Percentiles rank a stretch among this genome's conserved stretches.
Conservation (phyloP, 2,888 invertebrate genomes). For the Drosophila algonquin region DNA sequence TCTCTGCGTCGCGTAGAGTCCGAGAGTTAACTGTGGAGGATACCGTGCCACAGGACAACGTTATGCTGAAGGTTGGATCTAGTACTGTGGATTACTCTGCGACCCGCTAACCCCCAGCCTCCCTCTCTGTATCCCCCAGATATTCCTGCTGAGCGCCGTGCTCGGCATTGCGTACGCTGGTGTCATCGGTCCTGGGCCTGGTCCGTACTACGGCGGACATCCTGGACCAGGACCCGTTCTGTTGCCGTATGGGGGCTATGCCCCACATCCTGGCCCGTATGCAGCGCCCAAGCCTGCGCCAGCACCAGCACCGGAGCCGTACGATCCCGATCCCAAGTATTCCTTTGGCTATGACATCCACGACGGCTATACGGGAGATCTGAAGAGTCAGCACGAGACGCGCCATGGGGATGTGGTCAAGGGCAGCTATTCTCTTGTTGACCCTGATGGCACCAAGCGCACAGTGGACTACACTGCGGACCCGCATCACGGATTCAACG, state of each 20-base stretch:
- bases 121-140: conserved; percentile 46
- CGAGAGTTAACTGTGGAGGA: conserved; percentile 44
- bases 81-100: neutral
- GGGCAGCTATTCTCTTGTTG: conserved; percentile 85
- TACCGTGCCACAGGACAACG: conserved; percentile 53
- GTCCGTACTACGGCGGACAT: conserved; percentile 69
- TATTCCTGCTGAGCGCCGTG: conserved; percentile 72
- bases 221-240: conserved; percentile 64
- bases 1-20: conserved; percentile 47
- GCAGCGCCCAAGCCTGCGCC: conserved; percentile 70
- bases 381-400: conserved; percentile 86
- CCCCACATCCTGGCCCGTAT: conserved; percentile 67
- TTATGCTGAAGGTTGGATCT: conserved; percentile 76
- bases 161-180: conserved; percentile 76
- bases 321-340: conserved; percentile 84
- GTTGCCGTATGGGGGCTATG: conserved; percentile 71
- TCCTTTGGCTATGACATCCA: conserved; percentile 85
- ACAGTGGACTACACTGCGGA: conserved; percentile 87
- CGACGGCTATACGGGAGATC: conserved; percentile 85
- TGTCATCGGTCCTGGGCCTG: conserved; percentile 77
- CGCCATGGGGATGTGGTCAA: conserved; percentile 87
- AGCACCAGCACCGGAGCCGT: conserved; percentile 77
- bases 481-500: conserved; percentile 84
- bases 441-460: conserved; percentile 87
- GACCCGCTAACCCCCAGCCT: conserved; percentile 6